Evolutionary conservation across 2,888 invertebrate genomes (phyloP).

Genomic region (Lutraria lutraria): DNA sequence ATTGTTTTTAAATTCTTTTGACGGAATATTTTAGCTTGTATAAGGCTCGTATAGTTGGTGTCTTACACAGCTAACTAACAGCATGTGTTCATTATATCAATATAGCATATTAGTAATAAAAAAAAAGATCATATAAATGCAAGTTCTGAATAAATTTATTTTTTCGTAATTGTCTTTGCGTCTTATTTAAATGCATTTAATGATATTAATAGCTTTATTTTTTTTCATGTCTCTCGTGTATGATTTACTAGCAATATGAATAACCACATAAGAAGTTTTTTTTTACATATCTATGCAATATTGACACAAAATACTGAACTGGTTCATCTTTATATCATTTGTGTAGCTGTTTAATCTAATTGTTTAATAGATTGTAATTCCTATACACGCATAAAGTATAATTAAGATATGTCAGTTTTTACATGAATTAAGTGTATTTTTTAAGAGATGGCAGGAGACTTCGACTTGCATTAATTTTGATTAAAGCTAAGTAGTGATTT

Average conservation of each 20-base stretch:
- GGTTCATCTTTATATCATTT: neutral
- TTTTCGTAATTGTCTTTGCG: neutral
- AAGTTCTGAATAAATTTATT: neutral
- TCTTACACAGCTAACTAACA: too few species aligned
- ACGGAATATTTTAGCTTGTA: too few species aligned
- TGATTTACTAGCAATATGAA: conserved; percentile 23
- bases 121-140: neutral
- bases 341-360: neutral
- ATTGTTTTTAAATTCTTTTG: too few species aligned
- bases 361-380: neutral
- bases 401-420: too few species aligned
- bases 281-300: conserved; percentile 35
- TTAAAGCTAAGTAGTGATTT: too few species aligned
- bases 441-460: too few species aligned
- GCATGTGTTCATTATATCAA: neutral
- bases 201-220: neutral
- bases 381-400: too few species aligned
- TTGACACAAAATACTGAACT: conserved; percentile 24
- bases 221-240: neutral
- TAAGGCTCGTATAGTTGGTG: too few species aligned
- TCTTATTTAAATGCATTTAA: conserved; percentile 1
- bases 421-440: too few species aligned
- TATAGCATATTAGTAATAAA: neutral
- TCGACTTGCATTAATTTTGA: too few species aligned
- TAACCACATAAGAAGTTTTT: neutral